These are phyloP conservation scores for Diploptera punctata DNA, from an alignment of 2,888 invertebrate species.

Conservation along the genomic window DNA sequence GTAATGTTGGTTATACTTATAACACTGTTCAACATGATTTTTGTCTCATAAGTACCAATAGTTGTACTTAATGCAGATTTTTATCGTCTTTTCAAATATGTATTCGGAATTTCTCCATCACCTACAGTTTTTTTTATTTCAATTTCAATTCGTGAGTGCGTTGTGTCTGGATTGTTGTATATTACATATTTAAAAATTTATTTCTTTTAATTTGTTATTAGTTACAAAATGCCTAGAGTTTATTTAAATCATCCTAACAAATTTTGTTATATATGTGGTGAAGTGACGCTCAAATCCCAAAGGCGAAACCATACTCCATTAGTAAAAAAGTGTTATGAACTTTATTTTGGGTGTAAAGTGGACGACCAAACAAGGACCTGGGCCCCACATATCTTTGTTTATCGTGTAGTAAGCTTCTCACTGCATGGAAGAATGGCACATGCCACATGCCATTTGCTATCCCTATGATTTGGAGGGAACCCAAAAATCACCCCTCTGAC, in stretches of 20 bases:
- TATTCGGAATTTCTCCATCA: too few relatives aligned
- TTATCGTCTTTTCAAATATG: too few relatives aligned
- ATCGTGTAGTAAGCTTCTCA: slow-evolving; percentile 19
- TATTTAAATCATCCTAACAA: not conserved
- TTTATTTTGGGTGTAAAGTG: slow-evolving; percentile 17
- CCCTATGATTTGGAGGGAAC: slow-evolving; percentile 25
- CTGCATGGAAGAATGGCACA: not conserved
- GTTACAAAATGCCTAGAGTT: not conserved
- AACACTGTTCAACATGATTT: too few relatives aligned
- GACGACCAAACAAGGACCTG: not conserved
- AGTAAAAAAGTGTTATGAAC: slow-evolving; percentile 7
- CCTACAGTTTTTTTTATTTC: too few relatives aligned
- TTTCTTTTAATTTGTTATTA: too few relatives aligned
- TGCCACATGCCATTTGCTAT: slow-evolving; percentile 13
- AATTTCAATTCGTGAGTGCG: too few relatives aligned
- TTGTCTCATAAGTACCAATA: too few relatives aligned
- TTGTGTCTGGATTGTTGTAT: too few relatives aligned
- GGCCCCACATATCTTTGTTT: slow-evolving; percentile 3
- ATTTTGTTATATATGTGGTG: not conserved
- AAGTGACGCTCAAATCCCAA: slow-evolving; percentile 12
- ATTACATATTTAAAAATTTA: too few relatives aligned
- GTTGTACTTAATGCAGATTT: too few relatives aligned
- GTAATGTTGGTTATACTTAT: too few relatives aligned
- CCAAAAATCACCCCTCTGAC: slow-evolving; percentile 20
- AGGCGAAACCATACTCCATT: not conserved